Base-by-base conservation (phyloP, 2,113 vertebrate genomes). In the Chiloscyllium plagiosum region DNA sequence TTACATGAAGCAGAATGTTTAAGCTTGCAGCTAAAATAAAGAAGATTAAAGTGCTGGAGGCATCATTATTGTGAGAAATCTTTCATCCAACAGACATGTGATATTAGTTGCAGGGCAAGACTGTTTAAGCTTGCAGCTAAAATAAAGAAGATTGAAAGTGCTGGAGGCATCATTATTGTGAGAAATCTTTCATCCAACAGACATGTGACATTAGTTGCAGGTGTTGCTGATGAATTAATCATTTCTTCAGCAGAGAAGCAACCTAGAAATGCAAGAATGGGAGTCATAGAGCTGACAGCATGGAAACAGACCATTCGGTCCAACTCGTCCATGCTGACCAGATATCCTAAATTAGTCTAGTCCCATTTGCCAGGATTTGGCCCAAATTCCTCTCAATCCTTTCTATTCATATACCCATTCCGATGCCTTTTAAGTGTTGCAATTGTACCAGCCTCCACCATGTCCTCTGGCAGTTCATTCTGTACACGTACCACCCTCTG, bases 41-140 rank as follows among this genome's bases (percentile, higher is more conserved):
- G 56, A 92, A 20, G 89, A 66, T 92, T 66, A 13, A 92, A 92
- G 89, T 2, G 61, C 33, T 66, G 89, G 89, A 66, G 89, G 89
- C 56, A 92, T 92, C 89, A 92, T 66, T 92, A 6, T 66, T 92
- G 89, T 92, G 56, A 92, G 89, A 61, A 92, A 92, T n/a, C 7
- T 26, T 65, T 93, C 89, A 68, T 93, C 89, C n/a, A n/a, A n/a
- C n/a, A n/a, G n/a, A n/a, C n/a, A n/a, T n/a, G n/a, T 66, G 66
- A 1, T 15, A 92, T 92, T 92, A n/a, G 17, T 37, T 37, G 15
- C n/a, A n/a, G 6, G 29, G n/a, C n/a, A n/a, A n/a, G n/a, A n/a
- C n/a, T 68, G 66, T n/a, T n/a, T n/a, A n/a, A n/a, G 89, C 61
- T 93, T 37, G n/a, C 61, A 93, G 61, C 89, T 66, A 93, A 66